phyloP scores from a whole-genome alignment of 2,888 invertebrate genomes.

The Drosophila mimetica region DNA sequence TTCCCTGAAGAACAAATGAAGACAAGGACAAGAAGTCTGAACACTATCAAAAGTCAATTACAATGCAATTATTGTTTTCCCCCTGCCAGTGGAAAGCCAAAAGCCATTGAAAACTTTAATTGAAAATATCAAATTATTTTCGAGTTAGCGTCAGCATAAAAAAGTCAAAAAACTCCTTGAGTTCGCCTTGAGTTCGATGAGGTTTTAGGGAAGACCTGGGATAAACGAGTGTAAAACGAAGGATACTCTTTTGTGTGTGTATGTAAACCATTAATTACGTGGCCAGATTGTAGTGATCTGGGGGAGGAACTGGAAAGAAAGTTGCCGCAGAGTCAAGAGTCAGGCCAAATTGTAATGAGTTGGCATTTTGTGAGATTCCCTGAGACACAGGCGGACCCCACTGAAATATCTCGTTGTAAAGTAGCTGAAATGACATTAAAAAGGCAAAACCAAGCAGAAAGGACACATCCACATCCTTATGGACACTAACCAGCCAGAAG shows the following conservation, averaged over 20 bases:
- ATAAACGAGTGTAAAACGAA: slow-evolving; percentile 1
- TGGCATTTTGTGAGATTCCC: slow-evolving; percentile 70
- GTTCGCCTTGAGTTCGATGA: slow-evolving; percentile 28
- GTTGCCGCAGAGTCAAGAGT: slow-evolving; percentile 36
- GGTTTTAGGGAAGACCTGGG: slow-evolving; percentile 6
- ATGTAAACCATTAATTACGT: slow-evolving; percentile 52
- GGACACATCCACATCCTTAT: slow-evolving; percentile 38
- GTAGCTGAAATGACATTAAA: slow-evolving; percentile 77
- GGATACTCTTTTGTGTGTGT: slow-evolving; percentile 15
- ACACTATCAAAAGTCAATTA: slow-evolving; percentile 59
- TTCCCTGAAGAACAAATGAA: neutral
- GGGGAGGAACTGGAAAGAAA: slow-evolving; percentile 36
- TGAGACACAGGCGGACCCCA: slow-evolving; percentile 39
- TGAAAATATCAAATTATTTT: slow-evolving; percentile 81
- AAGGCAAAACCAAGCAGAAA: slow-evolving; percentile 57
- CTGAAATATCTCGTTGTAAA: slow-evolving; percentile 56
- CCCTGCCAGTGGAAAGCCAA: slow-evolving; percentile 4
- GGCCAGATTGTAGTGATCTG: slow-evolving; percentile 37
- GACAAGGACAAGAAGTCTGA: slow-evolving; percentile 7
- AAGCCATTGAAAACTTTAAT: slow-evolving; percentile 74
- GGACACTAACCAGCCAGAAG: slow-evolving; percentile 45
- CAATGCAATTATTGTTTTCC: slow-evolving; percentile 52
- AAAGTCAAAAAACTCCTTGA: slow-evolving; percentile 19
- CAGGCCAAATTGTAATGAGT: slow-evolving; percentile 75
- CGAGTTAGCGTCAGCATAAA: slow-evolving; percentile 79